Evolutionary conservation across 2,797 vertebrate species (phyloP).

Genomic region (Anomalospiza imberbis): DNA sequence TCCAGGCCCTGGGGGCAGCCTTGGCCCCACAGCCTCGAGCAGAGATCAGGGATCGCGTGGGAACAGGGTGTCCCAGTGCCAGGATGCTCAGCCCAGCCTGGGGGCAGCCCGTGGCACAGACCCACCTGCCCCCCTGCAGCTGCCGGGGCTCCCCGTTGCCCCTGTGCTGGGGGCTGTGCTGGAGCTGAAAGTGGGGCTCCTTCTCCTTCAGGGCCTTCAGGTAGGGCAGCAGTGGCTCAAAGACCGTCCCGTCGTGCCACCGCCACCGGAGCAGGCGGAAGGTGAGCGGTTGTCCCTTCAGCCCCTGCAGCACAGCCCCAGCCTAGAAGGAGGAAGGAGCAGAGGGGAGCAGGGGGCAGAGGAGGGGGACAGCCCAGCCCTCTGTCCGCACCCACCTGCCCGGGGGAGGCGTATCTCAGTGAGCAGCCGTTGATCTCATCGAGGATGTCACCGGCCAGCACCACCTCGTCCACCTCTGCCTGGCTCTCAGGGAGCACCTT

Average conservation of each 20-base stretch:
- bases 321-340: constrained; percentile 61
- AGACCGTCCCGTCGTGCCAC: constrained; percentile 67
- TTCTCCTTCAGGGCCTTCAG: constrained; percentile 75
- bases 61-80: fast-evolving
- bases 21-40: background rate
- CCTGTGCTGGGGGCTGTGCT: background rate
- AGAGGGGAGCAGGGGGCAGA: background rate
- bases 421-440: constrained; percentile 85
- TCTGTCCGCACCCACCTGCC: constrained; percentile 67
- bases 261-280: constrained; percentile 76
- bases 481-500: constrained; percentile 77
- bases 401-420: constrained; percentile 74
- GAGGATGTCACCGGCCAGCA: constrained; percentile 78
- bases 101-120: background rate
- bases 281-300: constrained; percentile 73
- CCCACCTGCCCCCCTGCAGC: constrained; percentile 78
- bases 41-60: fast-evolving
- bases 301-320: constrained; percentile 70
- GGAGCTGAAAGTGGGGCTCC: constrained; percentile 74
- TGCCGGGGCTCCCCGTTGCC: constrained; percentile 10
- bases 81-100: background rate
- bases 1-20: background rate
- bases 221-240: constrained; percentile 76
- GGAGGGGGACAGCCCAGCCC: background rate
- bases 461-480: constrained; percentile 75